Percentiles rank a stretch among this genome's conserved stretches.
phyloP scores from a whole-genome alignment of 2,113 vertebrate species.

The Clarias gariepinus region DNA sequence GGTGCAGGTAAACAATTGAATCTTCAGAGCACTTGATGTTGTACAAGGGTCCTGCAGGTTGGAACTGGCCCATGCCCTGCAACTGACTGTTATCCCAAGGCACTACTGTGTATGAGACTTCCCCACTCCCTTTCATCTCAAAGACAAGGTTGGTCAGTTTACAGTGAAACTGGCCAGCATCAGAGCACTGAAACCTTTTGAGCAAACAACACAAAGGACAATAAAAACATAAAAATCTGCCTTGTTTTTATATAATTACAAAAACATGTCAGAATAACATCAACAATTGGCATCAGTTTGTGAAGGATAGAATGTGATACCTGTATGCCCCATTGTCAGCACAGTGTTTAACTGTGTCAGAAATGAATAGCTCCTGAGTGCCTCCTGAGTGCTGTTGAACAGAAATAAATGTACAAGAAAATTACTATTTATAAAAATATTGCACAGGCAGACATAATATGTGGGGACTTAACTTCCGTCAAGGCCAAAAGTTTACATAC shows the following conservation, averaged over 20 bases:
- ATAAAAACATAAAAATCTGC: neutral
- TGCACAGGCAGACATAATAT: neutral
- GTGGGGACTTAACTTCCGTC: too few relatives aligned
- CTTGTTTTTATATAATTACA: neutral
- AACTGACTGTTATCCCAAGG: neutral
- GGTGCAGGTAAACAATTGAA: conserved; percentile 44
- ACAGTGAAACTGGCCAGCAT: neutral
- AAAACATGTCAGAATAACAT: neutral
- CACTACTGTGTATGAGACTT: conserved; percentile 4
- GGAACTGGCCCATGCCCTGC: neutral
- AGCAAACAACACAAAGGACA: neutral
- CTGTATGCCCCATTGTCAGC: neutral
- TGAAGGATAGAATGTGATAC: neutral
- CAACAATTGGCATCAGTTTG: too few relatives aligned
- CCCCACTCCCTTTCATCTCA: conserved; percentile 14
- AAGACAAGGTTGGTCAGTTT: neutral
- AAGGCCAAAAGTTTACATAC: neutral
- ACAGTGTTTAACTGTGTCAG: neutral
- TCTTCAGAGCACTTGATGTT: conserved; percentile 40
- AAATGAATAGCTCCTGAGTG: neutral
- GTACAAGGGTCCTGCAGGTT: conserved; percentile 35
- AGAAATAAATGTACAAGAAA: neutral
- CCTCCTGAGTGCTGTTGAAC: neutral
- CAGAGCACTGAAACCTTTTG: neutral
- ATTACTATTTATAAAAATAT: neutral